Evolutionary conservation across 2,113 vertebrate species (phyloP).

Genomic region (Ifrita kowaldi): DNA sequence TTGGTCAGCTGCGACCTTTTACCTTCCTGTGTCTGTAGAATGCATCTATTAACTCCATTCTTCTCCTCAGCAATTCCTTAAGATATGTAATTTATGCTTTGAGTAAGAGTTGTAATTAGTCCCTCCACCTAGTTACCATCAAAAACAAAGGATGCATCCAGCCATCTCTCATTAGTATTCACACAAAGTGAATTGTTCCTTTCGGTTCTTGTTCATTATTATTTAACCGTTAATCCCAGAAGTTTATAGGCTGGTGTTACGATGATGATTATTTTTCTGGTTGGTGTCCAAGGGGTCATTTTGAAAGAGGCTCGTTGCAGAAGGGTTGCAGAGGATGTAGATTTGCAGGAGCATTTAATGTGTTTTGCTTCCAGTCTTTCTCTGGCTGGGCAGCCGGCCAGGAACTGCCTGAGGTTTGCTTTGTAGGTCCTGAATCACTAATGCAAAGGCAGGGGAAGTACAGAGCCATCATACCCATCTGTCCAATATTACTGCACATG

Average conservation of each 20-base stretch:
- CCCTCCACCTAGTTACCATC: not conserved
- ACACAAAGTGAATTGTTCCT: not conserved
- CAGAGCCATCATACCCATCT: conserved; percentile 43
- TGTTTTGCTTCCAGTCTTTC: conserved; percentile 29
- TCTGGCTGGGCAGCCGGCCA: conserved; percentile 30
- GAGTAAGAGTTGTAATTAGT: conserved; percentile 23
- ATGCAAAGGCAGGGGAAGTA: conserved; percentile 37
- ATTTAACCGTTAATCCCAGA: conserved; percentile 4
- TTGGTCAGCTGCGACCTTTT: conserved; percentile 27
- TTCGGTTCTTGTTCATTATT: not conserved
- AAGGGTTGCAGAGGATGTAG: not conserved
- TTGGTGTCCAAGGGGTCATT: conserved; percentile 33
- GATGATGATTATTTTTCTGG: conserved; percentile 13
- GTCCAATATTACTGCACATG: conserved; percentile 27
- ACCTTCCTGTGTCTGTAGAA: not conserved
- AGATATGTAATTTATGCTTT: conserved; percentile 6
- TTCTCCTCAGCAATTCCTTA: conserved; percentile 13
- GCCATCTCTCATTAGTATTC: not conserved
- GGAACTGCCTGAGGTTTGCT: conserved; percentile 44
- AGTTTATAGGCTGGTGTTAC: not conserved
- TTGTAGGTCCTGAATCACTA: conserved; percentile 31
- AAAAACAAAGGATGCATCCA: not conserved
- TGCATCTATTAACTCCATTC: not conserved
- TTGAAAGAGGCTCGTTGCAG: not conserved
- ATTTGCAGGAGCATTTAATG: conserved; percentile 32